These are phyloP conservation scores for Pseudobourletiella spinata DNA, from an alignment of 1,140 invertebrate genomes.

Conservation along the genomic window DNA sequence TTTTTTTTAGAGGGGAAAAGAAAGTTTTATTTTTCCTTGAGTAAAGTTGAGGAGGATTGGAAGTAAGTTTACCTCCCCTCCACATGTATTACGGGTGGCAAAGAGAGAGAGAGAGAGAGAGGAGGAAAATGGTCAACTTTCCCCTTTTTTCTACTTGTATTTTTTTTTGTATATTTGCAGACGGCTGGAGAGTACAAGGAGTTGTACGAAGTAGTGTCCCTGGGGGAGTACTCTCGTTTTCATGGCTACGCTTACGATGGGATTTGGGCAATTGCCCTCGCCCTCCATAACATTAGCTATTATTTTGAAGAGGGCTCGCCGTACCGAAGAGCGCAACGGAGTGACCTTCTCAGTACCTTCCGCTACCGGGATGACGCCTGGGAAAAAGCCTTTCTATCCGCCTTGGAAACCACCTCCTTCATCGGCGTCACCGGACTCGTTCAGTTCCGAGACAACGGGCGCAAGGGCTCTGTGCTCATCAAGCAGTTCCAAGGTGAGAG, in stretches of 20 bases:
- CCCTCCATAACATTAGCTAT: conserved; percentile 71
- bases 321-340: conserved; percentile 47
- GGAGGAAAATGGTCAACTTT: too few relatives aligned
- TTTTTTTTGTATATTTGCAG: too few relatives aligned
- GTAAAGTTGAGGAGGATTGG: too few relatives aligned
- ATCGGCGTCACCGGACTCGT: conserved; percentile 91
- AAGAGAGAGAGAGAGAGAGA: too few relatives aligned
- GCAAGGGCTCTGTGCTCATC: conserved; percentile 84
- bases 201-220: conserved; percentile 70
- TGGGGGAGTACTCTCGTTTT: conserved; percentile 79
- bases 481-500: conserved; percentile 82
- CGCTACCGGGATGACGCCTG: conserved; percentile 75
- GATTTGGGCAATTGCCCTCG: conserved; percentile 89
- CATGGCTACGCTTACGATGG: conserved; percentile 97
- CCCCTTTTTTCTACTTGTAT: too few relatives aligned
- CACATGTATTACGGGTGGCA: too few relatives aligned
- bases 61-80: too few relatives aligned
- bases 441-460: conserved; percentile 87
- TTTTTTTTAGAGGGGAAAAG: too few relatives aligned
- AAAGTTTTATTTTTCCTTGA: too few relatives aligned
- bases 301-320: conserved; percentile 47
- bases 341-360: conserved; percentile 67
- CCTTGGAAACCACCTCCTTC: conserved; percentile 81
- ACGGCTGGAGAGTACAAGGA: conserved; percentile 76
- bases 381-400: conserved; percentile 76